Percentiles rank a stretch among this genome's conserved stretches.
Evolutionary conservation across 2,888 invertebrate genomes (phyloP).

Genomic region (Taphrorychus bicolor): DNA sequence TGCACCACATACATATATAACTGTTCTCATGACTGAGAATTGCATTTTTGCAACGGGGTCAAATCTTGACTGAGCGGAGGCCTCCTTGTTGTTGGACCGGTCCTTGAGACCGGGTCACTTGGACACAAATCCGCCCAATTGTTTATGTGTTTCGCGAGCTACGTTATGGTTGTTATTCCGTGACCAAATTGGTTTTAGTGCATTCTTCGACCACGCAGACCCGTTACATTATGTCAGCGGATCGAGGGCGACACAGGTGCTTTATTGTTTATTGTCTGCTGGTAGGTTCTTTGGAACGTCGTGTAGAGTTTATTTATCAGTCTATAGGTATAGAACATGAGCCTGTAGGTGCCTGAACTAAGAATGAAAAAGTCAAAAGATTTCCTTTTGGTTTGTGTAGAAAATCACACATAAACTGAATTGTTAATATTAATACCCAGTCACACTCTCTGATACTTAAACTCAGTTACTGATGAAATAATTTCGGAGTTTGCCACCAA

Average conservation of each 20-base stretch:
- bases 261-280: constrained; percentile 5
- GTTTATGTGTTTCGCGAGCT: constrained; percentile 25
- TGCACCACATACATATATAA: constrained; percentile 24
- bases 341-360: too few relatives aligned
- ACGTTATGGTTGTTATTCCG: constrained; percentile 24
- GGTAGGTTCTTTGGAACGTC: not conserved
- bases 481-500: too few relatives aligned
- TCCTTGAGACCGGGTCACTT: constrained; percentile 29
- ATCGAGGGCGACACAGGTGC: constrained; percentile 24
- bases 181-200: constrained; percentile 27
- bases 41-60: constrained; percentile 32
- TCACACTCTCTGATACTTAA: too few relatives aligned
- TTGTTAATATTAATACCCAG: too few relatives aligned
- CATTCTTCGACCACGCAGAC: constrained; percentile 11
- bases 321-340: too few relatives aligned
- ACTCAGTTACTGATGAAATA: too few relatives aligned
- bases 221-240: constrained; percentile 20
- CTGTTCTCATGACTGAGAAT: constrained; percentile 12
- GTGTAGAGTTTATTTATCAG: too few relatives aligned
- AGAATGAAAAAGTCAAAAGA: too few relatives aligned
- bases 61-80: constrained; percentile 18
- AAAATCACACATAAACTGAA: too few relatives aligned
- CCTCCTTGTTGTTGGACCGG: constrained; percentile 7
- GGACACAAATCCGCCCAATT: constrained; percentile 31
- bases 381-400: too few relatives aligned